A percentile compares a stretch with the other conserved stretches of the same genome.
Conservation (phyloP, 2,888 invertebrate species). For the Schizaphis graminum region DNA sequence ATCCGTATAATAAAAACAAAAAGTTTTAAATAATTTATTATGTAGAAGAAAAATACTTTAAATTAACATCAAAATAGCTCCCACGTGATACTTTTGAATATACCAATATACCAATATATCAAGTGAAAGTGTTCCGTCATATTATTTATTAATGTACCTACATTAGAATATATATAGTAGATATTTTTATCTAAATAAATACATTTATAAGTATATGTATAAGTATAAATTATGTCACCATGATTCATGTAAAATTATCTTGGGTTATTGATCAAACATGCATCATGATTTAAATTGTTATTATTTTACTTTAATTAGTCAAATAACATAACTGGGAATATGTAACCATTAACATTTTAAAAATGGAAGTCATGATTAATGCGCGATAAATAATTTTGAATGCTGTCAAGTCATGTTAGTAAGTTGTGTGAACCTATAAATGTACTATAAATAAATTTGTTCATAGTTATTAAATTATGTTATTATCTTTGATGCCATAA, state of each 20-base stretch:
- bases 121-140: constrained; percentile 6
- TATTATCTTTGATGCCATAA: neutral
- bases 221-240: neutral
- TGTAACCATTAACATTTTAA: neutral
- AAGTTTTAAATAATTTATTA: neutral
- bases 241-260: neutral
- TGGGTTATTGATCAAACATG: neutral
- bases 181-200: neutral
- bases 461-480: neutral
- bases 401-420: constrained; percentile 5
- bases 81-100: neutral
- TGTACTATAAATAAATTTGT: neutral
- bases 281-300: neutral
- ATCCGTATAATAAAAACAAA: neutral
- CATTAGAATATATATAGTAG: neutral
- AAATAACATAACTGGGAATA: neutral
- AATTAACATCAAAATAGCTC: neutral
- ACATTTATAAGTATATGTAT: neutral
- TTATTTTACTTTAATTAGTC: neutral
- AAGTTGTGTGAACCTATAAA: neutral
- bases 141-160: neutral
- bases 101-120: neutral
- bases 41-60: neutral
- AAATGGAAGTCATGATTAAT: constrained; percentile 31
- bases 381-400: neutral